These are phyloP conservation scores for Apotomis turbidana DNA, from an alignment of 2,888 invertebrate species.

Conservation along the genomic window DNA sequence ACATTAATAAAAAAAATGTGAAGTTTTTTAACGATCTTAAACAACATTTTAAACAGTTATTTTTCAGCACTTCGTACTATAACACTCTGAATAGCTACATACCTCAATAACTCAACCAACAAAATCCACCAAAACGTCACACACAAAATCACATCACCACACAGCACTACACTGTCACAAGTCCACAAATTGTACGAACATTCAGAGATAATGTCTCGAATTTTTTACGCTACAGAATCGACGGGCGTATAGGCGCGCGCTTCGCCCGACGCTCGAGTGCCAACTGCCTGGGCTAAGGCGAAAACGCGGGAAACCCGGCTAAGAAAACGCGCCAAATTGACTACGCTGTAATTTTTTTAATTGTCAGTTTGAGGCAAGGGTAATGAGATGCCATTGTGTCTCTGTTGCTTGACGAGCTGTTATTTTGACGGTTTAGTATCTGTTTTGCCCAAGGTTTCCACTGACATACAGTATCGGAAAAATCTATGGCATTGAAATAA, in stretches of 20 bases:
- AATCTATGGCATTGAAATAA: too few relatives aligned
- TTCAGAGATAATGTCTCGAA: conserved; percentile 30
- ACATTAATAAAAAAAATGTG: not conserved
- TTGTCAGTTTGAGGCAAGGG: conserved; percentile 24
- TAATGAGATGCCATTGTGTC: conserved; percentile 28
- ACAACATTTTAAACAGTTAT: too few relatives aligned
- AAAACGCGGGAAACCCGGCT: conserved; percentile 40
- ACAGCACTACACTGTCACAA: conserved; percentile 33
- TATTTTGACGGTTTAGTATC: conserved; percentile 5
- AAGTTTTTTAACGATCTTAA: not conserved
- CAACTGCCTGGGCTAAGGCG: conserved; percentile 33
- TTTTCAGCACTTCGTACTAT: too few relatives aligned
- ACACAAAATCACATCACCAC: conserved; percentile 36
- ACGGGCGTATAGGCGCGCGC: conserved; percentile 23
- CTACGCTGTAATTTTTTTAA: conserved; percentile 22
- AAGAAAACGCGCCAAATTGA: conserved; percentile 36
- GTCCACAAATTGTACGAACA: conserved; percentile 37
- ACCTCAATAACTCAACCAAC: conserved; percentile 15
- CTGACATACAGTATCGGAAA: too few relatives aligned
- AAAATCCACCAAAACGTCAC: conserved; percentile 31
- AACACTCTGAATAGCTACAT: not conserved
- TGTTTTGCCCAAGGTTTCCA: too few relatives aligned
- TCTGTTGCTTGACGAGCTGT: conserved; percentile 12
- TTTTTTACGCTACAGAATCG: conserved; percentile 35
- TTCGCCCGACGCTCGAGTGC: conserved; percentile 7